phyloP scores from a whole-genome alignment of 2,113 vertebrate species.

The Etheostoma cragini region DNA sequence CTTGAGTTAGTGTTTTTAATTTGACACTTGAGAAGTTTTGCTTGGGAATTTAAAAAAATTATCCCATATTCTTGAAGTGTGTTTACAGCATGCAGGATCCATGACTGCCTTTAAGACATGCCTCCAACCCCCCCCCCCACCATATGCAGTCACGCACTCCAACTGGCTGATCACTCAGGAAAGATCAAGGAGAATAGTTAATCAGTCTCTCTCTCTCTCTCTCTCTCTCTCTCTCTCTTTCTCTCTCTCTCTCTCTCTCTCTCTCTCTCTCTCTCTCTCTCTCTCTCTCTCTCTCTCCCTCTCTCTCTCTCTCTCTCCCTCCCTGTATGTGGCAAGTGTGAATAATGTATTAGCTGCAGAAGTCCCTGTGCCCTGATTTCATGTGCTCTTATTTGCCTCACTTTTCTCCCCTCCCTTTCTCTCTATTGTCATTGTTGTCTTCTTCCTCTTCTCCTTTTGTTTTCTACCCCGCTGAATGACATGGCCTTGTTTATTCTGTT shows the following conservation, averaged over 20 bases:
- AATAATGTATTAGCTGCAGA: constrained; percentile 64
- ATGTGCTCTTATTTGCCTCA: constrained; percentile 6
- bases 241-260: no score
- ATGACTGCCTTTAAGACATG: neutral
- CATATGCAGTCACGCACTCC: neutral
- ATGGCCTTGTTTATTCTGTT: constrained; percentile 49
- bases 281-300: no score
- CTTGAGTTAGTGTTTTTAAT: no score
- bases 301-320: no score
- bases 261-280: no score
- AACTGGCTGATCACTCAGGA: constrained; percentile 46
- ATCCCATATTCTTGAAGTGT: no score
- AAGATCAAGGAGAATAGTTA: constrained; percentile 76
- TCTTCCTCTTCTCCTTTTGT: neutral
- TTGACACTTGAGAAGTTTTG: no score
- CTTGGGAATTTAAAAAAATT: no score
- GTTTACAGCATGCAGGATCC: neutral
- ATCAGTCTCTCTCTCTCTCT: constrained; percentile 58
- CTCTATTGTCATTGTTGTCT: neutral
- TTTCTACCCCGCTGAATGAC: constrained; percentile 47
- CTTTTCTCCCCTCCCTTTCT: neutral
- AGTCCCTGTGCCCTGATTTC: constrained; percentile 64
- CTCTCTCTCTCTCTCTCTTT: constrained; percentile 1
- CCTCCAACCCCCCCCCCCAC: neutral
- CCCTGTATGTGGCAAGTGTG: constrained; percentile 5